A percentile compares a stretch with the other conserved stretches of the same genome.
Conservation (phyloP, 2,113 vertebrate genomes). For the Ptilorrhoa leucosticta region DNA sequence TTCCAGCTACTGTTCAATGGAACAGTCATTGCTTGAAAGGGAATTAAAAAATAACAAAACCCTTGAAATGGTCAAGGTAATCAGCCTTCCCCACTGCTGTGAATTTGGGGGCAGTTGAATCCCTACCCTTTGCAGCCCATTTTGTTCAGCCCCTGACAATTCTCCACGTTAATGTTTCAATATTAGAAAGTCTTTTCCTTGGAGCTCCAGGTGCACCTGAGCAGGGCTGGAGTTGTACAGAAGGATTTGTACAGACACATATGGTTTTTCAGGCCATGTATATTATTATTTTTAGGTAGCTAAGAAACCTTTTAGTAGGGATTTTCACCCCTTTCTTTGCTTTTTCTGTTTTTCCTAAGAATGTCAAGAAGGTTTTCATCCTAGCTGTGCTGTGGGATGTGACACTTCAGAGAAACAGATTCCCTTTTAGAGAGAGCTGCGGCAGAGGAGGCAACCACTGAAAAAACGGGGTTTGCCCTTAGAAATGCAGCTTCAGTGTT, state of each 20-base stretch:
- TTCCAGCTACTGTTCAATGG: background rate
- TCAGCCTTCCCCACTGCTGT: background rate
- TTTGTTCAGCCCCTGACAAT: background rate
- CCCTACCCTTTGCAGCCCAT: fast-evolving
- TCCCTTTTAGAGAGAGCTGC: background rate
- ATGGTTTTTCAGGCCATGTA: background rate
- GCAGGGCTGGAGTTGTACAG: background rate
- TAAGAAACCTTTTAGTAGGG: background rate
- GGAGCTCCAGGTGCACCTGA: background rate
- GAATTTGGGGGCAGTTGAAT: background rate
- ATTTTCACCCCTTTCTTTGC: background rate
- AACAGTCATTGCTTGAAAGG: background rate
- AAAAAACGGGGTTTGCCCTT: background rate
- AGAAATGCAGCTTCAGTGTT: background rate
- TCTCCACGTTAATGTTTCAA: background rate
- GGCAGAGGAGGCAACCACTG: background rate
- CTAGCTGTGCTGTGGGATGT: background rate
- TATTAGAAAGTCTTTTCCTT: background rate
- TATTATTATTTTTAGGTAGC: background rate
- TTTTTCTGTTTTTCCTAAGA: background rate
- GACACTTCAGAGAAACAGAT: background rate
- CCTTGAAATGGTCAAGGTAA: background rate
- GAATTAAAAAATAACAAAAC: background rate
- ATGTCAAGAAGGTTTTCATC: background rate
- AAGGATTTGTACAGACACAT: background rate